phyloP scores from a whole-genome alignment of 30 jellyfish, hydroid and myxozoan species.

The Cassiopea xamachana region DNA sequence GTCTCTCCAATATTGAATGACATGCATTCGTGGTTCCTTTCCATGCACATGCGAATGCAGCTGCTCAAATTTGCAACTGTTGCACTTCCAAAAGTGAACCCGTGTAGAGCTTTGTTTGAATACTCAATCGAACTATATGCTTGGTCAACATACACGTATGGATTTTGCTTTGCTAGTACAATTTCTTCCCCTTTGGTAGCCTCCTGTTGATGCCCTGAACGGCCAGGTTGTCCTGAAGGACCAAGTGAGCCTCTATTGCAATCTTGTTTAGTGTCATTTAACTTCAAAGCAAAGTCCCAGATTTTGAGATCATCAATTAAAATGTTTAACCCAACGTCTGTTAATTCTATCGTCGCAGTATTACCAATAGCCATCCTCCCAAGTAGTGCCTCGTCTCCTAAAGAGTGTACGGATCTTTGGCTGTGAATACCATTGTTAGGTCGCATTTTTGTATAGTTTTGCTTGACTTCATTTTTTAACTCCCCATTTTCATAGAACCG shows the following conservation, averaged over 20 bases:
- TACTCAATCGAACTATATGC: slow-evolving; percentile 32
- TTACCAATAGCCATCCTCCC: slow-evolving; percentile 37
- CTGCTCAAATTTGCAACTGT: slow-evolving; percentile 4
- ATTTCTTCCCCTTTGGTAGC: no score
- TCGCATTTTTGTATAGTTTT: background rate
- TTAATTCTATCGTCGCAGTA: background rate
- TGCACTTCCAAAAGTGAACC: background rate
- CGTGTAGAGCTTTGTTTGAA: slow-evolving; percentile 48
- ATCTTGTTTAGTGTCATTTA: slow-evolving; percentile 2
- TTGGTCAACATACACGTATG: slow-evolving; percentile 32
- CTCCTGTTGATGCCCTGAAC: no score
- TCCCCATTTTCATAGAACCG: slow-evolving; percentile 10
- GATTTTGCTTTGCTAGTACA: background rate
- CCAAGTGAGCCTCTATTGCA: slow-evolving; percentile 22
- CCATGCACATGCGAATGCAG: slow-evolving; percentile 47
- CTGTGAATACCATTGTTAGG: slow-evolving; percentile 4
- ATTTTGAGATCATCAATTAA: slow-evolving; percentile 43
- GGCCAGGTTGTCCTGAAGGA: no score
- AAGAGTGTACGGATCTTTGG: background rate
- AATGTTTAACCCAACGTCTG: slow-evolving; percentile 18
- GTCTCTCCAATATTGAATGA: slow-evolving; percentile 35
- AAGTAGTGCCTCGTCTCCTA: slow-evolving; percentile 9
- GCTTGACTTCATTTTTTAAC: background rate
- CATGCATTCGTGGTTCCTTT: slow-evolving; percentile 23
- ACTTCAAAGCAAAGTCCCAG: slow-evolving; percentile 32